Evolutionary conservation across 1,140 invertebrate species (phyloP).

Genomic region (Drosophila auraria): DNA sequence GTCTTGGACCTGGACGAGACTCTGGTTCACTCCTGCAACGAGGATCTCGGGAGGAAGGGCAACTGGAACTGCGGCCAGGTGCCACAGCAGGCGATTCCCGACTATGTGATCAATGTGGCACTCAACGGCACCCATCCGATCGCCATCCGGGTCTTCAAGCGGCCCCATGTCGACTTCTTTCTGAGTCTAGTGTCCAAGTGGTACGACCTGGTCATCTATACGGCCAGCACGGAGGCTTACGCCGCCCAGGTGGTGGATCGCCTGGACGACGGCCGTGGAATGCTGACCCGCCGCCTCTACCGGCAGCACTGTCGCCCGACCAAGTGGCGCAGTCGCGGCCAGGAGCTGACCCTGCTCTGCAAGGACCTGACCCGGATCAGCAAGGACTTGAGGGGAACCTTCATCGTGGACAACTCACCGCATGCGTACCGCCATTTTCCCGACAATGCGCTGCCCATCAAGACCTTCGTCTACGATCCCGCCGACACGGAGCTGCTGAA

Average conservation of each 20-base stretch:
- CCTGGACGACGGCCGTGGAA: slow-evolving; percentile 50
- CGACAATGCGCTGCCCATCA: slow-evolving; percentile 63
- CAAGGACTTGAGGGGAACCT: slow-evolving; percentile 24
- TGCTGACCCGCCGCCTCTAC: slow-evolving; percentile 48
- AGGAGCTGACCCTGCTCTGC: background rate
- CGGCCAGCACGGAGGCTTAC: slow-evolving; percentile 56
- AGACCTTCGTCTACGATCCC: slow-evolving; percentile 53
- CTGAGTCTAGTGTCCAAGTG: slow-evolving; percentile 48
- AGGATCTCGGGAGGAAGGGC: slow-evolving; percentile 30
- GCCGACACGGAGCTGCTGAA: slow-evolving; percentile 51
- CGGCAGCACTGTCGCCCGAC: slow-evolving; percentile 51
- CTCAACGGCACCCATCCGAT: slow-evolving; percentile 13
- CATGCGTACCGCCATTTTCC: slow-evolving; percentile 49
- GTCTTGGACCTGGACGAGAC: slow-evolving; percentile 71
- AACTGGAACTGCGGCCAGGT: slow-evolving; percentile 31
- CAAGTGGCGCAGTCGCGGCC: no score
- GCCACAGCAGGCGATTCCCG: slow-evolving; percentile 38
- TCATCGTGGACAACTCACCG: slow-evolving; percentile 66
- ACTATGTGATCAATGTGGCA: slow-evolving; percentile 32
- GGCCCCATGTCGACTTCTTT: slow-evolving; percentile 61
- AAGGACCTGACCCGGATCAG: slow-evolving; percentile 48
- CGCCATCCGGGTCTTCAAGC: slow-evolving; percentile 50
- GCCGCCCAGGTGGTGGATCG: slow-evolving; percentile 50
- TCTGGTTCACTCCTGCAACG: slow-evolving; percentile 61
- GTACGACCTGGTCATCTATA: slow-evolving; percentile 63